Conservation (phyloP, 1,140 invertebrate genomes). For the Argopecten irradians region DNA sequence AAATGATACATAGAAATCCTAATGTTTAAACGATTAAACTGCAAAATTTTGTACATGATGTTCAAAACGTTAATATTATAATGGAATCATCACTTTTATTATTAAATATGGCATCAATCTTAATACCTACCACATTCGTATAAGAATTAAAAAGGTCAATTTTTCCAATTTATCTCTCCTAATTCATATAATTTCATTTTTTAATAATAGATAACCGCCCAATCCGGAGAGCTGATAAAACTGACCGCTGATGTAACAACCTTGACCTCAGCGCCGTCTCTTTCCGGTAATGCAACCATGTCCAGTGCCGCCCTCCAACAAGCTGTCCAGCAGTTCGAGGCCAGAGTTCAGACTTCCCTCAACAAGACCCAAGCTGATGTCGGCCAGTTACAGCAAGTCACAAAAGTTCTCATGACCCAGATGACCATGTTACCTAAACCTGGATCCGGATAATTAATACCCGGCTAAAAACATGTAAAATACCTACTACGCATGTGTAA, state of each 20-base stretch:
- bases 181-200: no score
- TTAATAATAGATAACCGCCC: constrained; percentile 28
- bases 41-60: not conserved
- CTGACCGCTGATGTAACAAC: constrained; percentile 10
- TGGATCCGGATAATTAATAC: not conserved
- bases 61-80: not conserved
- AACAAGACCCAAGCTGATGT: constrained; percentile 34
- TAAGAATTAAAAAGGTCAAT: no score
- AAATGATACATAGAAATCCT: no score
- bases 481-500: not conserved
- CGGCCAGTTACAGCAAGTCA: not conserved
- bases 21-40: no score
- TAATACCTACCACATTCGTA: no score
- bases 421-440: not conserved
- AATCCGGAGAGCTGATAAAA: not conserved
- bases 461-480: not conserved
- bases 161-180: no score
- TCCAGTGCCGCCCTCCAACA: not conserved
- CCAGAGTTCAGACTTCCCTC: not conserved
- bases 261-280: not conserved
- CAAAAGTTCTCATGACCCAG: not conserved
- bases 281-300: not conserved
- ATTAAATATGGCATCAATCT: no score
- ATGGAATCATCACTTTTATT: not conserved
- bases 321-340: constrained; percentile 25